Conservation (phyloP, 2,888 invertebrate genomes). For the Cheilosia variabilis region DNA sequence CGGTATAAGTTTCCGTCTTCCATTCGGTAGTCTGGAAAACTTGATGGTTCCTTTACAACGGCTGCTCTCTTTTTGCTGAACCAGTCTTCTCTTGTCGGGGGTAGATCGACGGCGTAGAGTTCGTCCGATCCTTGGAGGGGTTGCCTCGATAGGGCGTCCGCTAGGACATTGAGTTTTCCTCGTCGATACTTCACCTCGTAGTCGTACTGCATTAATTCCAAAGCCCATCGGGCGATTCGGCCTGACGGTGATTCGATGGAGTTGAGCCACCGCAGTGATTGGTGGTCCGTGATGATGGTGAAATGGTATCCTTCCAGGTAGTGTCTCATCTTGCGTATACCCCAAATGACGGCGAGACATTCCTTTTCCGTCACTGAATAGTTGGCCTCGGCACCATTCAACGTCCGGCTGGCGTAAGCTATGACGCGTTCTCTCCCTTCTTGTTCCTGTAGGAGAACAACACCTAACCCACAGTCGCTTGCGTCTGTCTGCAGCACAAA, state of each 20-base stretch:
- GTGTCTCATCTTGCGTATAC: too few relatives aligned
- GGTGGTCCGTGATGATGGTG: neutral
- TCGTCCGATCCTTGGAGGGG: neutral
- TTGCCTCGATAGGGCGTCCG: neutral
- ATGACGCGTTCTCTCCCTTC: too few relatives aligned
- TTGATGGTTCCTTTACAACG: neutral
- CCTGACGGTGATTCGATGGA: neutral
- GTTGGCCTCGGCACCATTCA: too few relatives aligned
- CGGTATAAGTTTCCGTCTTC: neutral
- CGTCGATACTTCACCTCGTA: neutral
- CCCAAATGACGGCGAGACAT: too few relatives aligned
- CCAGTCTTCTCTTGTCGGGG: neutral
- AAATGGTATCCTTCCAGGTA: neutral
- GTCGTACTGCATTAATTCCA: neutral
- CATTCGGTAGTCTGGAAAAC: neutral
- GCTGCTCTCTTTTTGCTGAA: neutral
- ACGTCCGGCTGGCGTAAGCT: too few relatives aligned
- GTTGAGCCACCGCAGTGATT: too few relatives aligned
- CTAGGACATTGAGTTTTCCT: neutral
- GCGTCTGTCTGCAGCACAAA: neutral
- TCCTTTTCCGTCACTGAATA: too few relatives aligned
- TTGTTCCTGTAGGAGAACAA: neutral
- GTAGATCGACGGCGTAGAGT: neutral
- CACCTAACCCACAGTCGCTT: too few relatives aligned
- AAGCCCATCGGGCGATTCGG: neutral